Evolutionary conservation across 1,140 invertebrate species (phyloP).

Genomic region (Polyergus mexicanus): DNA sequence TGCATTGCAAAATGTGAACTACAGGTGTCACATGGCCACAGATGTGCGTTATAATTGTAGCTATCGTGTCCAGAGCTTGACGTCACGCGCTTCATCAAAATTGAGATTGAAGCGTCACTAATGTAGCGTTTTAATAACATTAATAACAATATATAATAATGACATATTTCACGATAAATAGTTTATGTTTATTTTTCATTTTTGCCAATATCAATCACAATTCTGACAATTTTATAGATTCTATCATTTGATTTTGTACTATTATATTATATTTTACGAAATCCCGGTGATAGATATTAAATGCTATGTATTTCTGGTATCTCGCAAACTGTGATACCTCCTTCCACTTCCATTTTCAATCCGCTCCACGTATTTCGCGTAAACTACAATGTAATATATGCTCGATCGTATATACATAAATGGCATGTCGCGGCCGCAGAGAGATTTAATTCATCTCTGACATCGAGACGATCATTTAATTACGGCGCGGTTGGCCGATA

Average conservation of each 20-base stretch:
- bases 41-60: constrained; percentile 29
- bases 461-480: constrained; percentile 58
- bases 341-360: constrained; percentile 23
- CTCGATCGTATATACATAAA: constrained; percentile 22
- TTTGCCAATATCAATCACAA: neutral
- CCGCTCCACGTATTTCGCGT: neutral
- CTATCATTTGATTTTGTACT: neutral
- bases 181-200: neutral
- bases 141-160: constrained; percentile 18
- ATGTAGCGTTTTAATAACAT: constrained; percentile 22
- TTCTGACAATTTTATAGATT: constrained; percentile 2
- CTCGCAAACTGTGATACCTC: neutral
- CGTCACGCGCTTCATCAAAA: constrained; percentile 54
- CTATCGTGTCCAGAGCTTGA: constrained; percentile 53
- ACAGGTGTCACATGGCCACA: constrained; percentile 35
- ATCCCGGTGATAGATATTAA: neutral
- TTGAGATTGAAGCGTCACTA: constrained; percentile 37
- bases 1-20: constrained; percentile 9
- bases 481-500: constrained; percentile 38
- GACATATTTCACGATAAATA: constrained; percentile 2
- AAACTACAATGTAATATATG: constrained; percentile 38
- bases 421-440: neutral
- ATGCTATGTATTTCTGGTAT: neutral
- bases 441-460: constrained; percentile 55
- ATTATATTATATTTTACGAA: neutral